Percentiles rank a stretch among this genome's conserved stretches.
These are phyloP conservation scores for Bombus ignitus DNA, from an alignment of 1,140 invertebrate species.

Conservation along the genomic window DNA sequence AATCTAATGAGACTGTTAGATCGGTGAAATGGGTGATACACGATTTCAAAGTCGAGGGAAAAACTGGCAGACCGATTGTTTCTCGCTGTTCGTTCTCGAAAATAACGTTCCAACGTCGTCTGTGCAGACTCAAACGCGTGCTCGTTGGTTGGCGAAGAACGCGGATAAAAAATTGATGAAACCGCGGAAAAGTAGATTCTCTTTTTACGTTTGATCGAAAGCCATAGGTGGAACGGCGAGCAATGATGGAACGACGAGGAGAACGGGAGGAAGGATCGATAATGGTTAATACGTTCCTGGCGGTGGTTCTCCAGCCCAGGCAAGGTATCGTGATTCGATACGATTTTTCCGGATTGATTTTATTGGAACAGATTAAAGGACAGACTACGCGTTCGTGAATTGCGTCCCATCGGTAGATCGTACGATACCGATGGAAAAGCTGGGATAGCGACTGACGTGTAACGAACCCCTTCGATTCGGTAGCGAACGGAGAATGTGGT, in stretches of 20 bases:
- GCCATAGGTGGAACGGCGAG: neutral
- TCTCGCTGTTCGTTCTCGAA: neutral
- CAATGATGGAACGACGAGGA: too few relatives aligned
- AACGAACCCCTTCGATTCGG: neutral
- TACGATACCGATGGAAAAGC: neutral
- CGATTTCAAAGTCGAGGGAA: constrained; percentile 43
- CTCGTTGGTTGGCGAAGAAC: neutral
- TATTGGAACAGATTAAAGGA: constrained; percentile 9
- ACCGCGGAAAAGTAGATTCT: neutral
- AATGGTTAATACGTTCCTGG: constrained; percentile 9
- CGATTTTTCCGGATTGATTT: neutral
- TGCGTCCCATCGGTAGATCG: neutral
- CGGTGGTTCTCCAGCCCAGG: neutral
- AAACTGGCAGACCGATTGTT: neutral
- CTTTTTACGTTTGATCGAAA: constrained; percentile 26
- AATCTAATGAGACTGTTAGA: constrained; percentile 46
- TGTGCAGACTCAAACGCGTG: neutral
- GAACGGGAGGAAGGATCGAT: neutral
- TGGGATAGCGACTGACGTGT: neutral
- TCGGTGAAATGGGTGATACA: constrained; percentile 24
- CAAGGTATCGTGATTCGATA: constrained; percentile 4
- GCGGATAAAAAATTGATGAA: constrained; percentile 19
- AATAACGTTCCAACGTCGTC: neutral
- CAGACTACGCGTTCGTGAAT: neutral
- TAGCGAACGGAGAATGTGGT: neutral